Evolutionary conservation across 2,888 invertebrate species (phyloP).

Genomic region (Synergus gifuensis): DNA sequence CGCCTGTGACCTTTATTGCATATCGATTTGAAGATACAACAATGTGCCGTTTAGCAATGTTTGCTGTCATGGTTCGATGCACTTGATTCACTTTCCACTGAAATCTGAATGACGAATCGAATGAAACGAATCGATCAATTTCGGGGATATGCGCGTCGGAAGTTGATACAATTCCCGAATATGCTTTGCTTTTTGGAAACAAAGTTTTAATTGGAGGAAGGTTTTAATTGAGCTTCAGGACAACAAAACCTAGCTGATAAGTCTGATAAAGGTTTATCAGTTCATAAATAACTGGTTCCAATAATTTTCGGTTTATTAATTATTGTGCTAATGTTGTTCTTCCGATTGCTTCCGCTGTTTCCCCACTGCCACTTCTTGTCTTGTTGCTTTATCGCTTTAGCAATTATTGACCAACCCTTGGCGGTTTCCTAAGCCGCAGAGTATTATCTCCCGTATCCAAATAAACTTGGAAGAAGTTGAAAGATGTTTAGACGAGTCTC

Average conservation of each 20-base stretch:
- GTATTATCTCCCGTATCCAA: neutral
- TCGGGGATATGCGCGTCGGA: neutral
- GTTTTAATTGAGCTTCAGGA: neutral
- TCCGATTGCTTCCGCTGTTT: neutral
- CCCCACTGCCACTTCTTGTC: no score
- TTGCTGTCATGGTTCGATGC: neutral
- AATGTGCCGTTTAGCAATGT: neutral
- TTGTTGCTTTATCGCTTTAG: no score
- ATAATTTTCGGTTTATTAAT: neutral
- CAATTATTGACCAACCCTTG: neutral
- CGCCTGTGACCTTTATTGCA: slow-evolving; percentile 18
- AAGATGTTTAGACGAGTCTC: neutral
- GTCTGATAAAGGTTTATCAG: neutral
- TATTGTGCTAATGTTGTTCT: neutral
- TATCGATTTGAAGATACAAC: slow-evolving; percentile 15
- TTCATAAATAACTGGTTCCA: no score
- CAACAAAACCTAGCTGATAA: neutral
- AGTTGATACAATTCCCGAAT: neutral
- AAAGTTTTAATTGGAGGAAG: no score
- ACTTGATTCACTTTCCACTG: neutral
- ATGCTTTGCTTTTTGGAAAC: no score
- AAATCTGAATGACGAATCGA: no score
- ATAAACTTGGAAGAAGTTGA: neutral
- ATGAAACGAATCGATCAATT: neutral
- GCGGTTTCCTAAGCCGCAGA: neutral